Evolutionary conservation across 2,113 vertebrate species (phyloP).

Genomic region (Planiliza haematocheilus): DNA sequence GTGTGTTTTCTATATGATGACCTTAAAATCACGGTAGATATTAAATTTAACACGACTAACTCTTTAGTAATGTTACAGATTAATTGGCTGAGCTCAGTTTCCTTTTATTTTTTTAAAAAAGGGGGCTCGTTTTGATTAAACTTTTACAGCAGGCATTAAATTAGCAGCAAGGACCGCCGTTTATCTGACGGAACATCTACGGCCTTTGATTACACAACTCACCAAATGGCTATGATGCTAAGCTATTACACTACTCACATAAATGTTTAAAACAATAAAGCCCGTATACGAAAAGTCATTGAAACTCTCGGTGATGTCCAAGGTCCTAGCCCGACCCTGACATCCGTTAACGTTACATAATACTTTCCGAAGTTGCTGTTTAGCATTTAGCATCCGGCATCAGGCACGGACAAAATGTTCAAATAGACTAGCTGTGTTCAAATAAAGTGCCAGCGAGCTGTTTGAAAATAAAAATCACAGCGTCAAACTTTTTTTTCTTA

Average conservation of each 20-base stretch:
- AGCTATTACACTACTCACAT: not conserved
- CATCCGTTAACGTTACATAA: conserved; percentile 33
- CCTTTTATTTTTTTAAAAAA: too few species aligned
- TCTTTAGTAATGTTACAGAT: too few species aligned
- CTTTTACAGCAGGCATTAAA: not conserved
- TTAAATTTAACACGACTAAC: not conserved
- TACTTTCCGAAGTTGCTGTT: not conserved
- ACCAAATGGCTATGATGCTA: not conserved
- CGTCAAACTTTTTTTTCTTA: too few species aligned
- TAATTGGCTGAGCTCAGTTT: too few species aligned
- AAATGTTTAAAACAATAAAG: not conserved
- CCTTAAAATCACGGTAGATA: not conserved
- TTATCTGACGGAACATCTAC: conserved; percentile 1
- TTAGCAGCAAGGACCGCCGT: not conserved
- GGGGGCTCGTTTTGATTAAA: too few species aligned
- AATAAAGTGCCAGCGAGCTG: not conserved
- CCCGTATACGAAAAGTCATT: not conserved
- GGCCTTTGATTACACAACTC: conserved; percentile 33
- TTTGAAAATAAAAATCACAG: not conserved
- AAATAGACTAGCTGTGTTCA: not conserved
- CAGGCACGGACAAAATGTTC: not conserved
- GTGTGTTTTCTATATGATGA: too few species aligned
- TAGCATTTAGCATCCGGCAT: conserved; percentile 30
- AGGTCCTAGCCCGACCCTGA: not conserved
- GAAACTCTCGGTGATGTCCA: not conserved